Evolutionary conservation across 1,140 invertebrate genomes (phyloP), one percentile per base, ranked within the genome.

Genomic region (Habropoda laboriosa): DNA sequence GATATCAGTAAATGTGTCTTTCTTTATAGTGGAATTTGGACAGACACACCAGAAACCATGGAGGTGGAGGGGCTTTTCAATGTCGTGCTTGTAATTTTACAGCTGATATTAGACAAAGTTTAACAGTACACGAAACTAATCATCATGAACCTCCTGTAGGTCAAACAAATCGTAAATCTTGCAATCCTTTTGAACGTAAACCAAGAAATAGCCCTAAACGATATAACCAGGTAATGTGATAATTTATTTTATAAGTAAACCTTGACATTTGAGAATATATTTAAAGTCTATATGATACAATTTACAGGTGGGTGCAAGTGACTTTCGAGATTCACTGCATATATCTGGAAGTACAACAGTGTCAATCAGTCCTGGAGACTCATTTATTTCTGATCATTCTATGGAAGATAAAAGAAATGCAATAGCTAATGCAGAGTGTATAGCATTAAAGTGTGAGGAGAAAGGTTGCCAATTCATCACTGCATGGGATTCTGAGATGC

Each of bases 21-120:
- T 30, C 72, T 83, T 87, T 86, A 21, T 81, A 92, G 91, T 98
- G 97, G 96, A 98, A 98, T 92, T 94, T 98, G 90, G 98, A 99
- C 89, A 94, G 98, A 21, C 98, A 99, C 89, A 97, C 97, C 92
- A 96, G 97, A 91, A 98, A 98, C 90, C 98, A 99, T 90, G 96
- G 95, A 55, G 96, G 96, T 0, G 95, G 94, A 30, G 97, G 97
- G 21, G 95, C 95, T 68, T 97, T 96, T 92, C 95, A 96, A 87
- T 99, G 98, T 92, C 95, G 95, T 24, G 95, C 96, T 78, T 99
- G 98, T 92, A 97, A 97, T 89, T 99, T 98, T 91, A 97, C 97
- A 0, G 97, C 97, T 18, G 97, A 98, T 87, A 98, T 98, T 85
- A 97, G 98, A 88, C 97, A 98, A 88, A 98, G 97, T 90, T 93